Conservation (phyloP, 1,140 invertebrate species). For the Stratiolaelaps scimitus region DNA sequence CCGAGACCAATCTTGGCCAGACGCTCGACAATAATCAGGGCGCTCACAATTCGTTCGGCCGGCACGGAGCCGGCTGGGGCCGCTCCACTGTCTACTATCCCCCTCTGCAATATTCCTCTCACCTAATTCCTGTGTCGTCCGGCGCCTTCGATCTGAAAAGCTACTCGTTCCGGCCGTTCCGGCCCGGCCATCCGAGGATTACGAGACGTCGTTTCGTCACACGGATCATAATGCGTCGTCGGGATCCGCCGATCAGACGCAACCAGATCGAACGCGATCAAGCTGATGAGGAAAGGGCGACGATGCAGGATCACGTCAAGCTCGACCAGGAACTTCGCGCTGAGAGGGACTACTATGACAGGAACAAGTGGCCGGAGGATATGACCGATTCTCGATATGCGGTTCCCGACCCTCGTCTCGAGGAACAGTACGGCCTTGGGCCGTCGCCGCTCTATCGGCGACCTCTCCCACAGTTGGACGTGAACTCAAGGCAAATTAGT, state of each 20-base stretch:
- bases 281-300: not conserved
- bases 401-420: not conserved
- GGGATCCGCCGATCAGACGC: not conserved
- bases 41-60: not conserved
- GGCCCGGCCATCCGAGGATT: not conserved
- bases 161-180: not conserved
- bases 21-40: not conserved
- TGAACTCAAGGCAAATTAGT: not conserved
- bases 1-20: not conserved
- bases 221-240: not conserved
- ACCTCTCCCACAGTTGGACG: not conserved
- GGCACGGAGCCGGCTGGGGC: not conserved
- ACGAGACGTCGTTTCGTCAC: not conserved
- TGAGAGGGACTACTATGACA: not conserved
- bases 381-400: not conserved
- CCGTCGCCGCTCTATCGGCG: not conserved
- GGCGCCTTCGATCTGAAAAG: not conserved
- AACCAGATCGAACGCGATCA: not conserved
- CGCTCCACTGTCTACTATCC: constrained; percentile 14
- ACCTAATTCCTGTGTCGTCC: not conserved
- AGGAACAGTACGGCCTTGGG: not conserved
- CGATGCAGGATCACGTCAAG: not conserved
- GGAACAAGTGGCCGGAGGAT: not conserved
- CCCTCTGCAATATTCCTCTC: constrained; percentile 11
- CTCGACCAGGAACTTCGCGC: constrained; percentile 2